Base-by-base conservation (phyloP, 2,797 vertebrate species). In the Nyctalus aviator region DNA sequence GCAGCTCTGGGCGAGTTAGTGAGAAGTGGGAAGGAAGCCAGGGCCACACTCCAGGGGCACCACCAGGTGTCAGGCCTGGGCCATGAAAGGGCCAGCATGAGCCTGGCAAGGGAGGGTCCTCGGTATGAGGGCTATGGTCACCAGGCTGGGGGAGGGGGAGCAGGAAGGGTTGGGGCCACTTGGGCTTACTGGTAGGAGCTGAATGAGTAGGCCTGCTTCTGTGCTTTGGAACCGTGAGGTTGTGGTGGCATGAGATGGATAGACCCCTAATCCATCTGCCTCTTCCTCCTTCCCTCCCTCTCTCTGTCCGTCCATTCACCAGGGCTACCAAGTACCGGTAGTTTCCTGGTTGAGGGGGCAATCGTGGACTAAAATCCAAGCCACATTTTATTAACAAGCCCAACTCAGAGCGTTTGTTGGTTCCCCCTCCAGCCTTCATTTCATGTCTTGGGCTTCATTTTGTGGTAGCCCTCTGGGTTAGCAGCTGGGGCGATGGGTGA, bases 31-130 rank as follows among this genome's bases (percentile, higher is more conserved):
- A 78, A 76, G 0, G 13, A 93, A 77, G 62, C 46, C 4, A 6
- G 73, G 44, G 57, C 57, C 25, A 18, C 0, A 0, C 37, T 37
- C n/a, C 7, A 84, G 75, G 88, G 59, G 6, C 10, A 46, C 94
- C 92, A 90, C 44, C 72, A 90, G 94, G 94, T 92, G 94, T 92
- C 95, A 96, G 88, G n/a, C 62, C 57, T 66, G 50, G 94, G 79
- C 68, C 30, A 17, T 0, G 2, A 64, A 64, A 89, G 35, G n/a
- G 10, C 12, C 8, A 62, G 30, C 50, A 17, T 8, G 25, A 83
- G 59, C 18, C 66, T 21, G 32, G 11, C 35, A 48, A 77, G 64
- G 17, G 37, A 37, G 35, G 44, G 32, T 6, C n/a, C 50, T 59
- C 20, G 30, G 57, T 17, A 81, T 90, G 44, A 90, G 44, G 59